These are phyloP conservation scores for Drosophila elegans DNA, from an alignment of 1,140 invertebrate species.

Conservation along the genomic window DNA sequence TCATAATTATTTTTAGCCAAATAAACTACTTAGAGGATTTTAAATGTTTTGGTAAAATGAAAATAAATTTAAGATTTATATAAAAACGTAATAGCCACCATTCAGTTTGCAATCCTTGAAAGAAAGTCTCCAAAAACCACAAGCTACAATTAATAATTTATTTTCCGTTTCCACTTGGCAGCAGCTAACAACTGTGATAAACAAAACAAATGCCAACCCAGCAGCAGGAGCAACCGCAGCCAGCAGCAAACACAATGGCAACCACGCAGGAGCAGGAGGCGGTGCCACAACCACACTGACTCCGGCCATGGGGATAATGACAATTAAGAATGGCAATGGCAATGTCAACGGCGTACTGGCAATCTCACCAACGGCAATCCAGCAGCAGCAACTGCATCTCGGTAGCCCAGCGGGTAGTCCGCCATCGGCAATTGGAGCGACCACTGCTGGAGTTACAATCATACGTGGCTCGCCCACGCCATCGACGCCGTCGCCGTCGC, in stretches of 20 bases:
- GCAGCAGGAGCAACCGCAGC: slow-evolving; percentile 14
- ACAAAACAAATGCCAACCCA: slow-evolving; percentile 54
- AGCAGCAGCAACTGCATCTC: slow-evolving; percentile 30
- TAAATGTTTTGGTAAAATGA: background rate
- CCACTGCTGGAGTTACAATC: slow-evolving; percentile 14
- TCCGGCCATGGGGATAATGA: slow-evolving; percentile 47
- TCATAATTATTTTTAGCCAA: too few species aligned
- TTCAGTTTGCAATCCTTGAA: slow-evolving; percentile 1
- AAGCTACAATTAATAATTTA: background rate
- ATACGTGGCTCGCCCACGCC: slow-evolving; percentile 80
- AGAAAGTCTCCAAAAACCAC: background rate
- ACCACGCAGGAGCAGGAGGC: slow-evolving; percentile 19
- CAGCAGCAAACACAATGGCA: slow-evolving; percentile 19
- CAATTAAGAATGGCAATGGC: slow-evolving; percentile 47
- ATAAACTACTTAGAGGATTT: too few species aligned
- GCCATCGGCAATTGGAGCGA: slow-evolving; percentile 11
- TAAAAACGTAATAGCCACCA: background rate
- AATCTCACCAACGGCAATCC: slow-evolving; percentile 39
- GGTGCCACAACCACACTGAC: slow-evolving; percentile 31
- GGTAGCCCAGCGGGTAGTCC: slow-evolving; percentile 62
- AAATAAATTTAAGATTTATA: background rate
- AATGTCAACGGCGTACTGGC: slow-evolving; percentile 22
- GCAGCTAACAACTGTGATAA: slow-evolving; percentile 71
- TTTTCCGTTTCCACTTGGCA: background rate
- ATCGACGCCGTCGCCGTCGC: slow-evolving; percentile 80